Evolutionary conservation across 2,797 vertebrate genomes (phyloP).

Genomic region (Halcyon leucocephala): DNA sequence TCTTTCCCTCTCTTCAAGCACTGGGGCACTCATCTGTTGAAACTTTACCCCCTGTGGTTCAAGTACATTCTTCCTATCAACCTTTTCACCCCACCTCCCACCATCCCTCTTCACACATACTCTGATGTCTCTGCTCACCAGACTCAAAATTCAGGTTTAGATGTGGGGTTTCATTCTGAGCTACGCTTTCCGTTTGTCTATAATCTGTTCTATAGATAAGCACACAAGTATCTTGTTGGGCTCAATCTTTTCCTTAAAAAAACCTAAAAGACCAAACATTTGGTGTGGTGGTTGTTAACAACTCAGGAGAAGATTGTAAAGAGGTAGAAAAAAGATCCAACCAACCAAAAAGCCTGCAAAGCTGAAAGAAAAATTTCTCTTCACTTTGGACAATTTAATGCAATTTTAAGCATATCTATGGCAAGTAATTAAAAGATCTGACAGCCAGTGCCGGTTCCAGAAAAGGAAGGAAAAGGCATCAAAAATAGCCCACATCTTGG

Average conservation of each 20-base stretch:
- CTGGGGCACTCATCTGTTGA: not conserved
- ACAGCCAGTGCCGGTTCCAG: not conserved
- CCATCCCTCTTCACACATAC: not conserved
- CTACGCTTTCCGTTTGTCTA: not conserved
- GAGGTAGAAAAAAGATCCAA: not conserved
- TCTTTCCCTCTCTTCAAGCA: not conserved
- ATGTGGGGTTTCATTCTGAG: not conserved
- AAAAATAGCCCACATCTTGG: not conserved
- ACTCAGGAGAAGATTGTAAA: not conserved
- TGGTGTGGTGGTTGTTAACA: not conserved
- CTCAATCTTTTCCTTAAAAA: not conserved
- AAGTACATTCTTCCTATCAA: slow-evolving; percentile 39
- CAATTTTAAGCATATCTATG: not conserved
- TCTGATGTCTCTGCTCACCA: not conserved
- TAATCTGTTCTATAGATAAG: not conserved
- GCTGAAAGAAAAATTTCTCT: not conserved
- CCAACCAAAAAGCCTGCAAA: not conserved
- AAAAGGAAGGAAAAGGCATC: not conserved
- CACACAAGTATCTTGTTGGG: not conserved
- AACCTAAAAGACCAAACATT: not conserved
- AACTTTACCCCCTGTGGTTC: slow-evolving; percentile 17
- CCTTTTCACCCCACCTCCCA: slow-evolving; percentile 21
- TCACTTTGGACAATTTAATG: not conserved
- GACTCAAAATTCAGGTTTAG: not conserved
- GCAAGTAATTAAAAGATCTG: not conserved